Evolutionary conservation across 2,888 invertebrate species (phyloP).

Genomic region (Microctonus brassicae): DNA sequence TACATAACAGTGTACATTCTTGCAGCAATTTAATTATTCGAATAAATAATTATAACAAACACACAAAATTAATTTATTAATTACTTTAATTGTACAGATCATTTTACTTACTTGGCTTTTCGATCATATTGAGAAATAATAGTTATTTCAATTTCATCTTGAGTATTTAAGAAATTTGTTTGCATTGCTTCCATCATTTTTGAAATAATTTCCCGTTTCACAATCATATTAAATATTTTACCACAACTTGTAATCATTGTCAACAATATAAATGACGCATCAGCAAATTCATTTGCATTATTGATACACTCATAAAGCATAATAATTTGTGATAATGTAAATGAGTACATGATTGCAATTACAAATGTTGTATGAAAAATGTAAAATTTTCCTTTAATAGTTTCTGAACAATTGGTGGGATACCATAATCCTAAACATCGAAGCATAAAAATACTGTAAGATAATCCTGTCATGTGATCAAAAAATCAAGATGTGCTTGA

Average conservation of each 20-base stretch:
- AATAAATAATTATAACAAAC: too few species aligned
- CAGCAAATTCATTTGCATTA: conserved; percentile 7
- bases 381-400: conserved; percentile 5
- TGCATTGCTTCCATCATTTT: not conserved
- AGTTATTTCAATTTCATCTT: not conserved
- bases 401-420: not conserved
- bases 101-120: conserved; percentile 19
- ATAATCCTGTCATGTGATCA: not conserved
- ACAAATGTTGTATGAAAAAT: conserved; percentile 10
- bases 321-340: conserved; percentile 18
- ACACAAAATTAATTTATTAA: too few species aligned
- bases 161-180: not conserved
- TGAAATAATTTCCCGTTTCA: not conserved
- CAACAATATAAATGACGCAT: conserved; percentile 9
- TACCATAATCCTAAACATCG: conserved; percentile 20
- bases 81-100: too few species aligned
- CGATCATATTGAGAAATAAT: not conserved
- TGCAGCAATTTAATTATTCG: not conserved
- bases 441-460: conserved; percentile 7
- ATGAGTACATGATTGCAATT: conserved; percentile 5
- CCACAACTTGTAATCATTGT: not conserved
- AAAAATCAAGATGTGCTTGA: not conserved
- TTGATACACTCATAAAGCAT: conserved; percentile 7
- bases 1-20: not conserved
- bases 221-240: conserved; percentile 5